These are phyloP conservation scores for Brachionus asplanchnoidis DNA, from an alignment of 1,140 invertebrate genomes.

Conservation along the genomic window DNA sequence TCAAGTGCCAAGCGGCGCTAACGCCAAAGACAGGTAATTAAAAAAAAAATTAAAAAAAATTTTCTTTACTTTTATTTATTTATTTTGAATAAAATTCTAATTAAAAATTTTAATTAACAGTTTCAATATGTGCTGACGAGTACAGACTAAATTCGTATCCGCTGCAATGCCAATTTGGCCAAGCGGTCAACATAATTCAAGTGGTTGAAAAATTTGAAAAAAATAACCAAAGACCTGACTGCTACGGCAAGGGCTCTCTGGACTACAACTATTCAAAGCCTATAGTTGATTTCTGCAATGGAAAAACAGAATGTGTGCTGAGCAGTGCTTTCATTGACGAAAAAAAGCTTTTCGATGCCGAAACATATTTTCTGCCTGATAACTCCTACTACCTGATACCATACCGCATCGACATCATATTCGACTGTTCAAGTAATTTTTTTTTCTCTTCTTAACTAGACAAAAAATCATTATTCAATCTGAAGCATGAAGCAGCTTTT, in stretches of 20 bases:
- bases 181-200: conserved; percentile 14
- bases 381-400: conserved; percentile 8
- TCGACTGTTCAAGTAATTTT: conserved; percentile 33
- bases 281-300: conserved; percentile 34
- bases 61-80: background rate
- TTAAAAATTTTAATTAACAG: background rate
- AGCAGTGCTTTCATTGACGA: conserved; percentile 28
- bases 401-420: conserved; percentile 13
- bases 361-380: conserved; percentile 34
- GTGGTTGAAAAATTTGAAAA: conserved; percentile 18
- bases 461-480: background rate
- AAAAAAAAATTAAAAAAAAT: background rate
- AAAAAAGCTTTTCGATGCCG: conserved; percentile 38
- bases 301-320: conserved; percentile 3
- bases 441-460: background rate
- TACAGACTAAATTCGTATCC: conserved; percentile 34
- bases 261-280: conserved; percentile 40
- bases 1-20: background rate
- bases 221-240: conserved; percentile 13
- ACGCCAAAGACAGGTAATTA: background rate
- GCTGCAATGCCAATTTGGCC: background rate
- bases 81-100: background rate
- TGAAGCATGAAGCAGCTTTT: background rate
- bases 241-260: background rate
- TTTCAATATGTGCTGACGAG: conserved; percentile 27